A percentile compares a stretch with the other conserved stretches of the same genome.
These are phyloP conservation scores for Mesorhabditis spiculigera DNA, from an alignment of 2,888 invertebrate genomes.

Conservation along the genomic window DNA sequence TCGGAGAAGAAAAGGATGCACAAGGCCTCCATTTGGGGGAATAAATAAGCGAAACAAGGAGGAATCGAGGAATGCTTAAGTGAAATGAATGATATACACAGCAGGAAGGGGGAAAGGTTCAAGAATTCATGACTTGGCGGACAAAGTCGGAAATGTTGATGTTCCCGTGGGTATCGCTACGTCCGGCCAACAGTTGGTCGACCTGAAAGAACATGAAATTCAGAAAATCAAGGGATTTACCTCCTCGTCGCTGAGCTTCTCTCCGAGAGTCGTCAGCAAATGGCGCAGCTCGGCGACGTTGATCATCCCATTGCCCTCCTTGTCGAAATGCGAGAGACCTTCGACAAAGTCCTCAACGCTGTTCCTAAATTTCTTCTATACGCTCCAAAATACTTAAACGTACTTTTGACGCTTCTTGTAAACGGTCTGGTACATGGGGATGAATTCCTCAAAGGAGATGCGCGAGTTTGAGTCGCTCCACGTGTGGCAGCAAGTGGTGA, in stretches of 20 bases:
- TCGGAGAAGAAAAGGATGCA: neutral
- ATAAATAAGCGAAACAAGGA: neutral
- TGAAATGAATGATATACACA: neutral
- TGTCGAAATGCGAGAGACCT: conserved; percentile 95
- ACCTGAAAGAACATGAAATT: conserved; percentile 62
- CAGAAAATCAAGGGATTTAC: neutral
- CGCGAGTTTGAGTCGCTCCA: neutral
- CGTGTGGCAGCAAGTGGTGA: conserved; percentile 59
- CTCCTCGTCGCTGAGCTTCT: conserved; percentile 75
- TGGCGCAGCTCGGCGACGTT: conserved; percentile 95
- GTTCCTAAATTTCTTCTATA: conserved; percentile 22
- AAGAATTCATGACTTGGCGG: conserved; percentile 81
- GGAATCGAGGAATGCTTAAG: neutral
- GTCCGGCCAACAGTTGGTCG: conserved; percentile 88
- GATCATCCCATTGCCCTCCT: conserved; percentile 97
- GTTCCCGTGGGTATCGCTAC: conserved; percentile 97
- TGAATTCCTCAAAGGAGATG: conserved; percentile 69
- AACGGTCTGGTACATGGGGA: conserved; percentile 91
- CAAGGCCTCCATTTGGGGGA: neutral
- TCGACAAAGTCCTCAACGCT: conserved; percentile 93
- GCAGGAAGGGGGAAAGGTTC: conserved; percentile 8
- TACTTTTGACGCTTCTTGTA: conserved; percentile 86
- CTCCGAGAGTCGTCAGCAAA: conserved; percentile 88
- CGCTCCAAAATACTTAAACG: conserved; percentile 5
- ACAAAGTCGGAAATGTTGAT: conserved; percentile 85